phyloP scores from a whole-genome alignment of 2,797 vertebrate genomes.

The Cetoscarus ocellatus region DNA sequence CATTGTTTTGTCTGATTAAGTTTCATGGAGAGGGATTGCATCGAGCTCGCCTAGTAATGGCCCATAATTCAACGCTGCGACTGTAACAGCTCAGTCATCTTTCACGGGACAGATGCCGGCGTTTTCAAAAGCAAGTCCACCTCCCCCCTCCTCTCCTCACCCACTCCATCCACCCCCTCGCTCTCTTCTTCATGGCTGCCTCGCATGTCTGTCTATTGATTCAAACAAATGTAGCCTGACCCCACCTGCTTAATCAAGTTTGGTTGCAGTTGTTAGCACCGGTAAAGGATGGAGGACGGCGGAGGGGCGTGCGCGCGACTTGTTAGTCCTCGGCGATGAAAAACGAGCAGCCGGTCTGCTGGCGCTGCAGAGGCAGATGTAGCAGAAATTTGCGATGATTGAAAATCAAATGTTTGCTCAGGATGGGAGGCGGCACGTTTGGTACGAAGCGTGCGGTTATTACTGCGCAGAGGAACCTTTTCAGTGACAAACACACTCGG shows the following conservation, averaged over 20 bases:
- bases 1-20: constrained; percentile 74
- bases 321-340: constrained; percentile 33
- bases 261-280: constrained; percentile 63
- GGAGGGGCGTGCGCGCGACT: constrained; percentile 24
- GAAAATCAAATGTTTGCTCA: constrained; percentile 58
- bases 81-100: constrained; percentile 77
- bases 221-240: constrained; percentile 74
- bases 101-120: constrained; percentile 68
- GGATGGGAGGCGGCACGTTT: constrained; percentile 17
- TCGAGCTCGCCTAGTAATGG: constrained; percentile 65
- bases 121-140: constrained; percentile 27
- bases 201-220: constrained; percentile 67
- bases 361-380: constrained; percentile 41
- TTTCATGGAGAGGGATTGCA: constrained; percentile 66
- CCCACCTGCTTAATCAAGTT: constrained; percentile 74
- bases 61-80: constrained; percentile 74
- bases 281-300: constrained; percentile 19
- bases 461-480: constrained; percentile 22
- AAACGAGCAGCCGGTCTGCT: constrained; percentile 34
- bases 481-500: neutral
- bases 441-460: neutral
- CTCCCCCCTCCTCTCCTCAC: neutral
- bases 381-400: constrained; percentile 50
- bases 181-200: constrained; percentile 68
- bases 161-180: neutral